Evolutionary conservation across 2,113 vertebrate genomes (phyloP).

Genomic region (Brachirus orientalis): DNA sequence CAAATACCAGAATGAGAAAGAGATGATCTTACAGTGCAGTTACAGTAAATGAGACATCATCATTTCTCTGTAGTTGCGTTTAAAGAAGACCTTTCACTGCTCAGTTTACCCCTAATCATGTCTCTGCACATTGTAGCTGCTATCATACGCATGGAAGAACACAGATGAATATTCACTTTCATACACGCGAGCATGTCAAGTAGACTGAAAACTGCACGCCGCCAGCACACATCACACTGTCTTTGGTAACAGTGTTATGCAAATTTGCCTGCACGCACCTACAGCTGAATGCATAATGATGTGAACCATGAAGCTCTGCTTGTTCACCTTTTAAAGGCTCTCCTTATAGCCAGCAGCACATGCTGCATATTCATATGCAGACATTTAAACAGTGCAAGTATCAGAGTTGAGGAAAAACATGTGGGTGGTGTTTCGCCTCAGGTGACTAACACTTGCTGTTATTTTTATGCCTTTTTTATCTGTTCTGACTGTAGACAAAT

Average conservation of each 20-base stretch:
- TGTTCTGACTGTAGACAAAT: too few relatives aligned
- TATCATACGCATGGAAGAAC: slow-evolving; percentile 46
- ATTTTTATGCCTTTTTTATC: slow-evolving; percentile 5
- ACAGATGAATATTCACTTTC: slow-evolving; percentile 19
- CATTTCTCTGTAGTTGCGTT: too few relatives aligned
- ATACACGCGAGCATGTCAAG: slow-evolving; percentile 19
- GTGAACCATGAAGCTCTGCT: slow-evolving; percentile 11
- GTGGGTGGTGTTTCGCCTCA: slow-evolving; percentile 1
- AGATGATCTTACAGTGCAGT: too few relatives aligned
- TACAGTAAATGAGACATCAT: too few relatives aligned
- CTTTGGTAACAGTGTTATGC: slow-evolving; percentile 15
- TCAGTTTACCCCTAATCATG: neutral
- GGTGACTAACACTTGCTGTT: neutral
- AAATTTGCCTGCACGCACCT: slow-evolving; percentile 5
- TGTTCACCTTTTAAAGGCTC: slow-evolving; percentile 38
- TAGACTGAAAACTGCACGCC: slow-evolving; percentile 6
- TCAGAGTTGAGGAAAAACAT: too few relatives aligned
- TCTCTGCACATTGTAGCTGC: slow-evolving; percentile 11
- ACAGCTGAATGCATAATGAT: slow-evolving; percentile 12
- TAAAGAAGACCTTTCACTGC: too few relatives aligned
- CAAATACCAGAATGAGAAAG: too few relatives aligned
- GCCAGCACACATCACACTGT: slow-evolving; percentile 10
- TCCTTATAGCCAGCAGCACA: slow-evolving; percentile 19
- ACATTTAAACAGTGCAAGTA: slow-evolving; percentile 41
- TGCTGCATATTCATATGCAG: slow-evolving; percentile 52